Evolutionary conservation across 2,888 invertebrate species (phyloP), one percentile per base, ranked within the genome.

Genomic region (Limnephilus rhombicus): DNA sequence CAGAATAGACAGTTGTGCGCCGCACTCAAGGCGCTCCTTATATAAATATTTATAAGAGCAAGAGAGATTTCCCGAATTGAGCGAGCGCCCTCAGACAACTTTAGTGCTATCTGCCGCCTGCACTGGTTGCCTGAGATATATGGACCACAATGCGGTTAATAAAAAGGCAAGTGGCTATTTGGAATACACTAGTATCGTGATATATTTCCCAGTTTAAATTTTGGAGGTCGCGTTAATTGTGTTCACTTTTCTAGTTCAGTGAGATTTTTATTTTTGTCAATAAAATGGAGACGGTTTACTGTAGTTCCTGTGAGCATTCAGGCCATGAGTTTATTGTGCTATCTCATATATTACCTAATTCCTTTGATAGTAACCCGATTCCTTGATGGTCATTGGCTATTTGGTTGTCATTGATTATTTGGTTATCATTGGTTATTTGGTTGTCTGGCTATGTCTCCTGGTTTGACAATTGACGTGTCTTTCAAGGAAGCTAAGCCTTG

Each of bases 111-210:
- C 89, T 89, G 34, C 29, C 31, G 80, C 9, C 34, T 81, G 89
- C 34, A 81, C 89, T n/a, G 89, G 41, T 29, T 18, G 45, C 37
- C 29, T 24, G 81, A 81, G 81, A 89, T 81, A 31, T 89, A 89
- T 89, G 37, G 34, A 89, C 82, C 80, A 81, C 89, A 12, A 37
- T 41, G 41, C 89, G 81, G 31, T 81, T 81, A 82, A 89, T 45
- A 45, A 80, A 81, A n/a, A 9, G 89, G 34, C 89, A 41, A 89
- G 80, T 80, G 80, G 37, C 37, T 81, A 81, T 68, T 68, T 24
- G 7, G 68, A 68, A 68, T 68, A 68, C 68, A 68, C 68, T 68
- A 81, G 80, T 89, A 89, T 82, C 89, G 82, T 31, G 81, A 89
- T 82, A 82, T 81, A 81, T 89, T 89, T 89, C 82, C 82, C 68